These are phyloP conservation scores for Phymatocera aterrima DNA, from an alignment of 2,888 invertebrate genomes.

Conservation along the genomic window DNA sequence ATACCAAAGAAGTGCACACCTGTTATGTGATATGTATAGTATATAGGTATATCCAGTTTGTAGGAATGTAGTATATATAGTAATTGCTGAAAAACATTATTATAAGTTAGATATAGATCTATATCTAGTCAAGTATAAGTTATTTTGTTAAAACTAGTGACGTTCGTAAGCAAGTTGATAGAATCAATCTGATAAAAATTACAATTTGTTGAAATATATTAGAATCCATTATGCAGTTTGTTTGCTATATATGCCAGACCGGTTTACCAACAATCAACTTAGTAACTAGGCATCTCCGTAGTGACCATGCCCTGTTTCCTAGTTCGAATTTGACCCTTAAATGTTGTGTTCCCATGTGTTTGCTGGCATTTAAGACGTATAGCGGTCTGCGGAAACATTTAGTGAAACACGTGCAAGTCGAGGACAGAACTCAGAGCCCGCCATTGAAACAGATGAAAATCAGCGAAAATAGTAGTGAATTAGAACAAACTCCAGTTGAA, in stretches of 20 bases:
- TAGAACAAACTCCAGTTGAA: not conserved
- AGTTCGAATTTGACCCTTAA: not conserved
- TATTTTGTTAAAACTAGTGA: not conserved
- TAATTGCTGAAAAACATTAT: not conserved
- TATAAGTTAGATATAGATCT: not conserved
- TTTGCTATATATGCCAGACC: not conserved
- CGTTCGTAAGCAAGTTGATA: not conserved
- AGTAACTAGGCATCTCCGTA: conserved; percentile 3
- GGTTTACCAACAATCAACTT: not conserved
- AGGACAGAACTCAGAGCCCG: not conserved
- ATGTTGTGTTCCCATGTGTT: conserved; percentile 15
- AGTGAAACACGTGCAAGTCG: not conserved
- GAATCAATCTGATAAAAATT: not conserved
- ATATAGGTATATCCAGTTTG: not conserved
- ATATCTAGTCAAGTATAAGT: not conserved
- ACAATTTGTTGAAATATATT: not conserved
- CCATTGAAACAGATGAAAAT: conserved; percentile 1
- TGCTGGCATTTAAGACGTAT: not conserved
- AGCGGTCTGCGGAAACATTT: conserved; percentile 31
- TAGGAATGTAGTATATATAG: not conserved
- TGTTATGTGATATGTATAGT: not conserved
- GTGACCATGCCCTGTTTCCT: conserved; percentile 18
- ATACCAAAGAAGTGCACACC: not conserved
- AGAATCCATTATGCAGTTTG: not conserved
- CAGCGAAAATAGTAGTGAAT: not conserved